These are phyloP conservation scores for Gymnopithys bicolor DNA, from an alignment of 2,797 vertebrate genomes.

Conservation along the genomic window DNA sequence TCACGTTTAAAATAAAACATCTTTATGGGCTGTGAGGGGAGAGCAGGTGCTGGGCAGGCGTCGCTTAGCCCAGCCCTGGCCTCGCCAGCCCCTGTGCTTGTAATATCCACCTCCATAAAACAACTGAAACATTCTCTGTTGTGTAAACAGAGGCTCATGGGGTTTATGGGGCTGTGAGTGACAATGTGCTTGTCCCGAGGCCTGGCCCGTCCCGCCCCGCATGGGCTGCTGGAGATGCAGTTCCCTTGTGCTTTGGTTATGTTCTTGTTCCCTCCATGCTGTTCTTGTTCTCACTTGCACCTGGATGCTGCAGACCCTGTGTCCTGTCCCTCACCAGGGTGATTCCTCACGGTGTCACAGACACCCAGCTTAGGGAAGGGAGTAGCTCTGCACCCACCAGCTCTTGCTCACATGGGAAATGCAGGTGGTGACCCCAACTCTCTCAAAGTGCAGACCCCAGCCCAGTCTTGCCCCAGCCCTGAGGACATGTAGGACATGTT, in stretches of 20 bases:
- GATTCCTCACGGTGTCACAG: not conserved
- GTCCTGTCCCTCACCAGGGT: rapidly evolving
- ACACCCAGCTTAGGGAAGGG: rapidly evolving
- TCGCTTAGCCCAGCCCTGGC: not conserved
- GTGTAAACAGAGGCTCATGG: constrained; percentile 27
- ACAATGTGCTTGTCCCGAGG: not conserved
- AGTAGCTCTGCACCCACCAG: not conserved
- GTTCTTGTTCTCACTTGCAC: not conserved
- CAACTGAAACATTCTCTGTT: constrained; percentile 52
- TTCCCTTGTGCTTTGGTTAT: not conserved
- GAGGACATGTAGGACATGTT: rapidly evolving
- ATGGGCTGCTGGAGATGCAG: not conserved
- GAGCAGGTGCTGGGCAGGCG: not conserved
- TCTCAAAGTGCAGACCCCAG: not conserved
- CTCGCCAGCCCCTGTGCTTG: not conserved
- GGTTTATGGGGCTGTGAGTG: not conserved
- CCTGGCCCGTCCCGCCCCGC: not conserved
- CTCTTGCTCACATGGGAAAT: not conserved
- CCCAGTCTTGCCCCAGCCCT: not conserved
- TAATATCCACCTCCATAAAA: constrained; percentile 46
- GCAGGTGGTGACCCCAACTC: rapidly evolving
- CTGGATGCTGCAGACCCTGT: not conserved
- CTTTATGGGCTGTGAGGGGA: not conserved
- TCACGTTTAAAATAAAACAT: not conserved
- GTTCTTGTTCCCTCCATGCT: not conserved